Base-by-base conservation (phyloP, 37 sponge, comb jelly and placozoan genomes). In the Hormiphora californensis region DNA sequence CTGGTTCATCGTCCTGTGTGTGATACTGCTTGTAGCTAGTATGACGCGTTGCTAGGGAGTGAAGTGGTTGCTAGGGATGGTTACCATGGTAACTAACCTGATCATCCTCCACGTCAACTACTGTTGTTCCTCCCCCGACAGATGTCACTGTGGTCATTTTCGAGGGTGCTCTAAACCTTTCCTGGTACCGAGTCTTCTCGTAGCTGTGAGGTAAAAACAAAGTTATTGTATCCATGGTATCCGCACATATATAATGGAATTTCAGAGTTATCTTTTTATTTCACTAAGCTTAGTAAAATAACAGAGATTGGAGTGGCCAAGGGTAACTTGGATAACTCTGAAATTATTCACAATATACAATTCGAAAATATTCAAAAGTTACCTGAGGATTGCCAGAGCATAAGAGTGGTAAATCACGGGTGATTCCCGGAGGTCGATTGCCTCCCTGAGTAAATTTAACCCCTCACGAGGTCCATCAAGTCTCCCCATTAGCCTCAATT, bases 351-450 rank as follows among this genome's bases (percentile, higher is more conserved):
- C n/a, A n/a, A n/a, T n/a, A n/a, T n/a, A n/a, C n/a, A n/a, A n/a
- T 27, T 12, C 11, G 7, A 30, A 27, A 57, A 27, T 27, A n/a
- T 12, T 23, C 59, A 7, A 57, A 4, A 57, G 28, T 17, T 3
- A 73, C 81, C 38, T 73, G 41, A 73, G 46, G 5, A 73, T 73
- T 5, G 81, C 81, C 2, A 73, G 81, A 40, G 81, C 81, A 46
- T 73, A 73, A 28, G 81, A 73, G 44, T 73, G 81, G 22, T 73
- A 73, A 1, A 73, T 19, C 8, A 35, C 7, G 5, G 68, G 36
- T 19, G 38, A 36, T 35, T 67, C 68, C 36, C 68, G 32, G 38
- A 67, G 32, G 7, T 67, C 68, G 21, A 57, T 57, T 28, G 61
- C 61, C 7, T 15, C 3, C n/a, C 27, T 57, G 30, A 57, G 27